Base-by-base conservation (phyloP, 2,888 invertebrate species). In the Ochropleura leucogaster region DNA sequence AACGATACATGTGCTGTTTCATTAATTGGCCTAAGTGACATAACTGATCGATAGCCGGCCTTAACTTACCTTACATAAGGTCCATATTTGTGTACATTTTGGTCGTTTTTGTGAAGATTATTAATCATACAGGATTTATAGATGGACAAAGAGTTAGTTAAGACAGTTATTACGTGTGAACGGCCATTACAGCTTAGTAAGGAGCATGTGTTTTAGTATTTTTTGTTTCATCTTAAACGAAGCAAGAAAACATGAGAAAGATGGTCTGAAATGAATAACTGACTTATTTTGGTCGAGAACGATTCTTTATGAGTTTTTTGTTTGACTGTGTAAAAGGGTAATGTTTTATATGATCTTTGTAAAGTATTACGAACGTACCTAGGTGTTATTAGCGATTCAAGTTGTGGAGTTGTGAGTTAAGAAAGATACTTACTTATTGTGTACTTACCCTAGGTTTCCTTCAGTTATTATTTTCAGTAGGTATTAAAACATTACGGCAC, bases 1-100 rank as follows among this genome's bases (percentile, higher is more conserved):
- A 93, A 91, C 90, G 91, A 92, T 91, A 92, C 89, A 90, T 90
- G 92, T 91, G 92, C 91, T 93, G 91, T 92, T 92, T 92, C 91
- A 94, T 93, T 94, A 93, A 94, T 94, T 94, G 94, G 91, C 91
- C 81, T 77, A 72, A 79, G 85, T 91, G 89, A 89, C 87, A 79
- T 77, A 81, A 81, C 74, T 74, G 72, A 79, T 76, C 72, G 64
- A 80, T 75, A 83, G 44, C 40, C 68, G 63, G 70, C 84, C 71
- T 68, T 89, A 80, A 59, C 30, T 30, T 67, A 1, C 77, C 3
- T 65, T 7, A 12, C 8, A n/a, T 68, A 83, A 67, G 67, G 85
- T 81, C 59, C 9, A 79, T 16, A 74, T 68, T 85, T 59, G n/a
- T 20, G 8, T 73, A 68, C 5, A 12, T 46, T 65, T 55, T 51